Conservation (phyloP, 2,888 invertebrate species). For the Andrena flavipes region DNA sequence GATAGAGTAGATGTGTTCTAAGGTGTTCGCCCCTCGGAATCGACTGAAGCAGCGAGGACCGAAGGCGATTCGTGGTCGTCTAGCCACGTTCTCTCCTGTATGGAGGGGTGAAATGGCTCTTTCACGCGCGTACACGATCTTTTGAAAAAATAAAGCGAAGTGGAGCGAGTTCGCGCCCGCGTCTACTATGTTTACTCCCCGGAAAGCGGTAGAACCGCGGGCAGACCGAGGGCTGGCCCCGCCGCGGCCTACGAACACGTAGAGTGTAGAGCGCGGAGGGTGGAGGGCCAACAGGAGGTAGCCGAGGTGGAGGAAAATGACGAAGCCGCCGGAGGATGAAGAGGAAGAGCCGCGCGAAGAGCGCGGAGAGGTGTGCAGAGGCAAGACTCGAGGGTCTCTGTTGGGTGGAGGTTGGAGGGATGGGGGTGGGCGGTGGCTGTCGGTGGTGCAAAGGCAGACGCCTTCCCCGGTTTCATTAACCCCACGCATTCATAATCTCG, state of each 20-base stretch:
- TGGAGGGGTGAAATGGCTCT: conserved; percentile 38
- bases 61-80: conserved; percentile 43
- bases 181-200: conserved; percentile 63
- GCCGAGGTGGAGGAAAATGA: conserved; percentile 32
- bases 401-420: neutral
- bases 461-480: conserved; percentile 83
- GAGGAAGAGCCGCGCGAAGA: conserved; percentile 45
- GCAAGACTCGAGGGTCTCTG: conserved; percentile 10
- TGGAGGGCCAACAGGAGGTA: conserved; percentile 5
- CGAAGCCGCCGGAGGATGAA: conserved; percentile 45
- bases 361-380: conserved; percentile 27
- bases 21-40: conserved; percentile 5
- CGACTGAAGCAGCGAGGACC: conserved; percentile 26
- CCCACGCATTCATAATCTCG: conserved; percentile 84
- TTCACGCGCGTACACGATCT: conserved; percentile 59
- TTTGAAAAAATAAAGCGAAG: conserved; percentile 71
- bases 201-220: conserved; percentile 44
- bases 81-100: conserved; percentile 41
- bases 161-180: conserved; percentile 64
- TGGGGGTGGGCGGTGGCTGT: conserved; percentile 29
- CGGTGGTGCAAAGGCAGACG: conserved; percentile 82
- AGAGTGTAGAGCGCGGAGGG: conserved; percentile 10
- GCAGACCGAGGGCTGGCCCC: conserved; percentile 16
- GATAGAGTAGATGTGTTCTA: neutral
- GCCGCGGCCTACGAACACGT: conserved; percentile 35